phyloP scores from a whole-genome alignment of 2,888 invertebrate species.

The Pollenia griseotomentosa region DNA sequence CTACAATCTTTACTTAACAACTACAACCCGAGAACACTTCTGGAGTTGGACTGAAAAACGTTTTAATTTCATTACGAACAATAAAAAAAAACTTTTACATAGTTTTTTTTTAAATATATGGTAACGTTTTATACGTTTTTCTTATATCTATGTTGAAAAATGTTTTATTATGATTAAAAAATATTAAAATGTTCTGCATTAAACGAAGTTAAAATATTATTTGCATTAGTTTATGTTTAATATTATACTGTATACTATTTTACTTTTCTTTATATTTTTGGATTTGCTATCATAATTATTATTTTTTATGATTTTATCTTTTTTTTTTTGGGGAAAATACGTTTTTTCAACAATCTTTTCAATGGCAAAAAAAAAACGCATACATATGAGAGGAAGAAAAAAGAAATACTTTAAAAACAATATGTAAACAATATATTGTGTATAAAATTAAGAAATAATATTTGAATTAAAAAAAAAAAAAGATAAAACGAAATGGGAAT shows the following conservation, averaged over 20 bases:
- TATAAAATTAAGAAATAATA: slow-evolving; percentile 61
- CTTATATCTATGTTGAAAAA: slow-evolving; percentile 35
- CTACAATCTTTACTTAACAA: slow-evolving; percentile 56
- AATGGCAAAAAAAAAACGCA: slow-evolving; percentile 35
- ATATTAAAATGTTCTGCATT: slow-evolving; percentile 47
- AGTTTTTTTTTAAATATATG: slow-evolving; percentile 3
- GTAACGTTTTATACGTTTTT: slow-evolving; percentile 27
- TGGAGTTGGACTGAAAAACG: slow-evolving; percentile 67
- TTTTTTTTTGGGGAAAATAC: slow-evolving; percentile 18
- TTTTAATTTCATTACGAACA: slow-evolving; percentile 35
- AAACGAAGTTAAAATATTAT: slow-evolving; percentile 53
- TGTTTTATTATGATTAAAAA: slow-evolving; percentile 39
- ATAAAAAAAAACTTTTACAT: slow-evolving; percentile 29
- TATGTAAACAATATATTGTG: slow-evolving; percentile 63
- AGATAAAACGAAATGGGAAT: slow-evolving; percentile 58
- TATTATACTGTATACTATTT: not conserved
- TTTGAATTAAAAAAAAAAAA: slow-evolving; percentile 53
- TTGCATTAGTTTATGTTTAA: slow-evolving; percentile 58
- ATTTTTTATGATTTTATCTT: slow-evolving; percentile 6
- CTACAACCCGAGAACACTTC: slow-evolving; percentile 36
- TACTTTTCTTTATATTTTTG: slow-evolving; percentile 9
- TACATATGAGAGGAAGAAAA: slow-evolving; percentile 16
- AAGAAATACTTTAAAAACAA: slow-evolving; percentile 62
- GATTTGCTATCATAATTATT: slow-evolving; percentile 44
- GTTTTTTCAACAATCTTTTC: slow-evolving; percentile 50